Base-by-base conservation (phyloP, 2,797 vertebrate species). In the Alcedo quadribrachys region DNA sequence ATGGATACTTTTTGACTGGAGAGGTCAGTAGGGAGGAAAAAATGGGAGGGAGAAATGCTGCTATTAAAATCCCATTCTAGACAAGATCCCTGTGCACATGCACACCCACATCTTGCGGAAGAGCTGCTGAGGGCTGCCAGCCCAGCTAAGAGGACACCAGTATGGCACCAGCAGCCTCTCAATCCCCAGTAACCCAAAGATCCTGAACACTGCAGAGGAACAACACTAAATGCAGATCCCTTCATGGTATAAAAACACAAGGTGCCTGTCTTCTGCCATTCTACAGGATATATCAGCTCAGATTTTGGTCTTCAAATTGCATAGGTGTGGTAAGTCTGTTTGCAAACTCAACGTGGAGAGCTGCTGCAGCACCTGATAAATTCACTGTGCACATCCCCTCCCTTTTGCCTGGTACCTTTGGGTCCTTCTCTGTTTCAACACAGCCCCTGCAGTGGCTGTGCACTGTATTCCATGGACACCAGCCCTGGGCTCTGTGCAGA, bases 301-400 rank as follows among this genome's bases (percentile, higher is more conserved):
- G 13, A 58, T 73, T 73, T 84, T 74, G 63, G 48, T 63, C 48
- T 84, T 60, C 61, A 54, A 6, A 24, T 77, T 14, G 57, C 4
- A 67, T 14, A 42, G 9, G 6, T 4, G 18, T 0, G 2, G 7
- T n/a, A 65, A 3, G 2, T 8, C 30, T 5, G 9, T 16, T 45
- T 42, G 57, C 48, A 80, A 80, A 78, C 21, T 60, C 20, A 88
- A 51, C 32, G 48, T 3, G 35, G 55, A 68, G 94, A 93, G 17
- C 46, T 46, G 66, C 42, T 55, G 55, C 27, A 46, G 32, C n/a
- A 24, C 27, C 19, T 0, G 50, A 32, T 35, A 76, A 80, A 24
- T 71, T 96, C 63, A 71, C 6, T 32, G 10, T 46, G 48, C 24
- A 58, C 19, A 69, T 57, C 8, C 33, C 30, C 42, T 75, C 54